phyloP scores from a whole-genome alignment of 2,113 vertebrate genomes.

The Lathamus discolor region DNA sequence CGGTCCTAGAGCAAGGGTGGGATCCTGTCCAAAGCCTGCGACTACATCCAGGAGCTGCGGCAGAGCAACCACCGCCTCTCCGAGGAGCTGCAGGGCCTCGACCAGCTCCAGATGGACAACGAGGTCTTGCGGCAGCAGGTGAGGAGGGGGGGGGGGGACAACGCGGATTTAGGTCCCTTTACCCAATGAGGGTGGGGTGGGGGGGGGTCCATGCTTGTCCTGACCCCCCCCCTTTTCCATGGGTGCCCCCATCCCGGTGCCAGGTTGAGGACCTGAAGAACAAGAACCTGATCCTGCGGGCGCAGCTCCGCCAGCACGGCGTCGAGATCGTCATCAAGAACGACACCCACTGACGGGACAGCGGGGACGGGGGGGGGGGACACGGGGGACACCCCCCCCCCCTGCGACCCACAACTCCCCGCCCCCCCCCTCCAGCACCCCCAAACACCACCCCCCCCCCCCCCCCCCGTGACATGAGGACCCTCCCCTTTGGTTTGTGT shows the following conservation, averaged over 20 bases:
- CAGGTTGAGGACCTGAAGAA: slow-evolving; percentile 92
- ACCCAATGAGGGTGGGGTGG: no score
- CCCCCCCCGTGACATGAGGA: no score
- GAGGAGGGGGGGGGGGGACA: neutral
- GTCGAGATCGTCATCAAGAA: slow-evolving; percentile 85
- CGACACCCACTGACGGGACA: slow-evolving; percentile 78
- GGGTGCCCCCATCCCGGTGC: no score
- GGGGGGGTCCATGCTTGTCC: neutral
- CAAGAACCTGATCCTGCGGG: slow-evolving; percentile 90
- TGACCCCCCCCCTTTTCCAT: neutral
- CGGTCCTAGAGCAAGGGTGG: slow-evolving; percentile 88
- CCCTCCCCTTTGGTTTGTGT: no score
- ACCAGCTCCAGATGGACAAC: slow-evolving; percentile 90
- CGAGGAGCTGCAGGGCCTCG: slow-evolving; percentile 83
- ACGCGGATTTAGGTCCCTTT: no score
- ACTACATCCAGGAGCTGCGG: slow-evolving; percentile 92
- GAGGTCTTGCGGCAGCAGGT: slow-evolving; percentile 90
- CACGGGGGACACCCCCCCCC: no score
- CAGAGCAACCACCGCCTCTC: slow-evolving; percentile 88
- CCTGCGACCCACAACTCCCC: no score
- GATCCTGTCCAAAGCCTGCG: slow-evolving; percentile 93
- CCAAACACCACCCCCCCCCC: no score
- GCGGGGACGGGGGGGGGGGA: neutral
- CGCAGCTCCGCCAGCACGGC: slow-evolving; percentile 86
- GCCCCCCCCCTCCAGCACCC: no score